phyloP scores from a whole-genome alignment of 2,113 vertebrate genomes.

The Brachirus orientalis region DNA sequence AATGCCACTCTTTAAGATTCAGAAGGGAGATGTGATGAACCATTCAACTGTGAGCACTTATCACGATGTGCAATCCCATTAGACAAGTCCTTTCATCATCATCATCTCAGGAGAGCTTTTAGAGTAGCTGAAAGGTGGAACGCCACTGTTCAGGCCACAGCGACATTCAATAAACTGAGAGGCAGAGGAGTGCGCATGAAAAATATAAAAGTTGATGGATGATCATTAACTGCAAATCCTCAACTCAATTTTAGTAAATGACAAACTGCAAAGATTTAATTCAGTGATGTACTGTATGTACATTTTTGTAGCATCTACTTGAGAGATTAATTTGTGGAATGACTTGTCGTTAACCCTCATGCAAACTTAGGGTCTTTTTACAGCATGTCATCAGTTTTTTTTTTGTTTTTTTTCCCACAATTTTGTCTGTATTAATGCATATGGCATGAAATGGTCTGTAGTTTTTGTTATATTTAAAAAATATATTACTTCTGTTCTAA shows the following conservation, averaged over 20 bases:
- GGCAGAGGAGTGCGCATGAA: constrained; percentile 12
- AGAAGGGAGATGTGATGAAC: constrained; percentile 58
- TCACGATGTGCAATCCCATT: constrained; percentile 74
- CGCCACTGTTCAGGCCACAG: constrained; percentile 21
- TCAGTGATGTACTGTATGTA: neutral
- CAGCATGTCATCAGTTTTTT: no score
- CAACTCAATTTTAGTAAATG: neutral
- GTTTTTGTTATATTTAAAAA: no score
- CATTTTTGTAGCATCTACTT: constrained; percentile 12
- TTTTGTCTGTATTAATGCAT: no score
- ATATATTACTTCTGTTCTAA: no score
- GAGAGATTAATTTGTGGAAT: constrained; percentile 9
- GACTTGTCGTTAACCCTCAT: neutral
- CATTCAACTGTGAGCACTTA: constrained; percentile 68
- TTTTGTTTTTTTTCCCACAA: no score
- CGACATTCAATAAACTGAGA: constrained; percentile 31
- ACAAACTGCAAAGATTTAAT: constrained; percentile 2
- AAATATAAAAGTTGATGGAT: constrained; percentile 36
- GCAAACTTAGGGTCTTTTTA: no score
- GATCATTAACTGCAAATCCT: constrained; percentile 20
- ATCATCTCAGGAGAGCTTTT: constrained; percentile 68
- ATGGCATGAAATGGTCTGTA: no score
- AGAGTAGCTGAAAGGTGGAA: constrained; percentile 44
- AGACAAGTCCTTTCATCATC: constrained; percentile 75
- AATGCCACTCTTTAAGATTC: constrained; percentile 58